Percentiles rank a stretch among this genome's conserved stretches.
These are phyloP conservation scores for Lacerta agilis DNA, from an alignment of 2,797 vertebrate species.

Conservation along the genomic window DNA sequence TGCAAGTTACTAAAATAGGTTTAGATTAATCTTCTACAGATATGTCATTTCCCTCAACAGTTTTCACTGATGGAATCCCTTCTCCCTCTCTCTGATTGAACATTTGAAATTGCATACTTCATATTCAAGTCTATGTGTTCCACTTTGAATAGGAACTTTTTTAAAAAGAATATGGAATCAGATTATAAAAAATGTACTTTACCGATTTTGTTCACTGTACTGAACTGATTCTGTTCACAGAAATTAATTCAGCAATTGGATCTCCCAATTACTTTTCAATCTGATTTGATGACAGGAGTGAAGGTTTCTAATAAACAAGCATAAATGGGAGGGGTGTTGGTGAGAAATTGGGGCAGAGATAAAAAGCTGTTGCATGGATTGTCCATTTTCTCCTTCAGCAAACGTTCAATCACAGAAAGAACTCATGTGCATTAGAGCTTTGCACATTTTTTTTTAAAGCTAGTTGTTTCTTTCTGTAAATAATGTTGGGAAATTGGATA, in stretches of 20 bases:
- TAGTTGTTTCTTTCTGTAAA: background rate
- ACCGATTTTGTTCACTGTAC: background rate
- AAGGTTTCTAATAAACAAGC: constrained; percentile 56
- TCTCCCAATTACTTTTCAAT: constrained; percentile 68
- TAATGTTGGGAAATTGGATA: background rate
- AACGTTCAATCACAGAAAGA: constrained; percentile 45
- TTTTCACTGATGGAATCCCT: background rate
- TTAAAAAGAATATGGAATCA: constrained; percentile 12
- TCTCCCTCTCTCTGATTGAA: background rate
- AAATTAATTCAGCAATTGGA: constrained; percentile 52
- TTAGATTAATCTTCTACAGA: constrained; percentile 25
- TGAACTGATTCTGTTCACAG: constrained; percentile 38
- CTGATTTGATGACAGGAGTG: constrained; percentile 55
- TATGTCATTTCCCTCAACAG: constrained; percentile 33
- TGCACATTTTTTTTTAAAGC: constrained; percentile 16
- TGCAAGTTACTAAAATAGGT: constrained; percentile 39
- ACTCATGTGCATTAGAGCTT: constrained; percentile 21
- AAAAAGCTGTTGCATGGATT: constrained; percentile 6
- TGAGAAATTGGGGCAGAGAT: constrained; percentile 10
- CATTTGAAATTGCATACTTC: constrained; percentile 21
- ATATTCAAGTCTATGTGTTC: constrained; percentile 15
- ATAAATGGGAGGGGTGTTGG: constrained; percentile 18
- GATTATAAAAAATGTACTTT: constrained; percentile 42
- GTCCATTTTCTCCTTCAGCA: constrained; percentile 58
- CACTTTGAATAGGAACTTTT: background rate